These are phyloP conservation scores for Limosa lapponica DNA, from an alignment of 2,797 vertebrate species.

Conservation along the genomic window DNA sequence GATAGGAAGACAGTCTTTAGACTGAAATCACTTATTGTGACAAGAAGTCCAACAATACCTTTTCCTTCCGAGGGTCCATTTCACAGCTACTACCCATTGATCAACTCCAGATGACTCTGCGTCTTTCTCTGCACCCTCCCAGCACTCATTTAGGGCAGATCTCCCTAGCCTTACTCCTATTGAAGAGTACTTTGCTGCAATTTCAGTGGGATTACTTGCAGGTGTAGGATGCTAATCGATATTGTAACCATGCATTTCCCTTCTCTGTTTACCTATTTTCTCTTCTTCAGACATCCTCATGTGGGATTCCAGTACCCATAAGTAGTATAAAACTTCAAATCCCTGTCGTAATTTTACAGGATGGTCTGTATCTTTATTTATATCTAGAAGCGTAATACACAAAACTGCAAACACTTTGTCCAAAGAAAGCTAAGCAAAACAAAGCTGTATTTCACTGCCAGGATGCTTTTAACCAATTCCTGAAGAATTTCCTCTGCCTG, in stretches of 20 bases:
- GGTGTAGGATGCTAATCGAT: not conserved
- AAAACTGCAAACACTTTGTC: not conserved
- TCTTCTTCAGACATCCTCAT: not conserved
- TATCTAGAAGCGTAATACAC: not conserved
- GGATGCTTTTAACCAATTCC: slow-evolving; percentile 27
- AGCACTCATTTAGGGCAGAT: not conserved
- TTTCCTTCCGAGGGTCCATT: not conserved
- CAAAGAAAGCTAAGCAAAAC: not conserved
- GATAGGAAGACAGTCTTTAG: not conserved
- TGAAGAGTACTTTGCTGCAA: not conserved
- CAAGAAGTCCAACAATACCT: not conserved
- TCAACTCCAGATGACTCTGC: not conserved
- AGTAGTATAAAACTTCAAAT: not conserved
- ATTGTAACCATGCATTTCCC: not conserved
- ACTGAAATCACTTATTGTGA: not conserved
- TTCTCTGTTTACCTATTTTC: not conserved
- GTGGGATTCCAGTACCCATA: not conserved
- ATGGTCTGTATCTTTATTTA: not conserved
- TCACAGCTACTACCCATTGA: not conserved
- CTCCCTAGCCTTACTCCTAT: not conserved
- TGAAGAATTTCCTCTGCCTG: not conserved
- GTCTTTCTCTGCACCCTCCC: not conserved
- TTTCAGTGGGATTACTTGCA: not conserved
- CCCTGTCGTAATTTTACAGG: not conserved
- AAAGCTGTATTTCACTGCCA: slow-evolving; percentile 17